These are phyloP conservation scores for Drosophila pseudoananassae DNA, from an alignment of 1,140 invertebrate species.

Conservation along the genomic window DNA sequence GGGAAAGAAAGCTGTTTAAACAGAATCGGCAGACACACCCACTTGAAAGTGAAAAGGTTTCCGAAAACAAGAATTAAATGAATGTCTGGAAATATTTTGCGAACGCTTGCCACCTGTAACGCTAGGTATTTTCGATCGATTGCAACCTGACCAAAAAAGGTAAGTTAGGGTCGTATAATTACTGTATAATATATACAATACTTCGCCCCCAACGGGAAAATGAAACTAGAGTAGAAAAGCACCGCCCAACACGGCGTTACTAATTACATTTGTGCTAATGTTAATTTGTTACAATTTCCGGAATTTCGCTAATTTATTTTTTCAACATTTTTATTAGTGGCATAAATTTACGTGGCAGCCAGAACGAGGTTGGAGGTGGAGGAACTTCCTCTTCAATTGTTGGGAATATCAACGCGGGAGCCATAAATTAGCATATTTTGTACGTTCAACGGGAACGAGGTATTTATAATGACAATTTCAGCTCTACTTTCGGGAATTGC, in stretches of 20 bases:
- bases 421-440: slow-evolving; percentile 55
- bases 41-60: slow-evolving; percentile 24
- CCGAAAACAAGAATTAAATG: slow-evolving; percentile 30
- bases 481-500: too few relatives aligned
- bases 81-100: slow-evolving; percentile 10
- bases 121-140: not conserved
- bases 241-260: slow-evolving; percentile 60
- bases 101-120: not conserved
- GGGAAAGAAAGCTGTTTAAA: slow-evolving; percentile 36
- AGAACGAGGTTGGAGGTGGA: slow-evolving; percentile 35
- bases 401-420: slow-evolving; percentile 14
- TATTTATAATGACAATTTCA: slow-evolving; percentile 8
- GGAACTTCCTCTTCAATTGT: slow-evolving; percentile 66
- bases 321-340: slow-evolving; percentile 73
- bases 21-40: slow-evolving; percentile 29
- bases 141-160: not conserved
- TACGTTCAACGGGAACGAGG: slow-evolving; percentile 8
- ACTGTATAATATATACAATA: slow-evolving; percentile 26
- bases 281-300: slow-evolving; percentile 83
- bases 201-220: slow-evolving; percentile 18
- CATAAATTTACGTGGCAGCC: slow-evolving; percentile 63
- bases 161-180: slow-evolving; percentile 15
- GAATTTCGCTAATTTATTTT: slow-evolving; percentile 82
- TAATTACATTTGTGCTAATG: slow-evolving; percentile 79
- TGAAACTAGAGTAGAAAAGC: slow-evolving; percentile 15